Evolutionary conservation across 2,113 vertebrate species (phyloP).

Genomic region (Anarhynchus alexandrinus): DNA sequence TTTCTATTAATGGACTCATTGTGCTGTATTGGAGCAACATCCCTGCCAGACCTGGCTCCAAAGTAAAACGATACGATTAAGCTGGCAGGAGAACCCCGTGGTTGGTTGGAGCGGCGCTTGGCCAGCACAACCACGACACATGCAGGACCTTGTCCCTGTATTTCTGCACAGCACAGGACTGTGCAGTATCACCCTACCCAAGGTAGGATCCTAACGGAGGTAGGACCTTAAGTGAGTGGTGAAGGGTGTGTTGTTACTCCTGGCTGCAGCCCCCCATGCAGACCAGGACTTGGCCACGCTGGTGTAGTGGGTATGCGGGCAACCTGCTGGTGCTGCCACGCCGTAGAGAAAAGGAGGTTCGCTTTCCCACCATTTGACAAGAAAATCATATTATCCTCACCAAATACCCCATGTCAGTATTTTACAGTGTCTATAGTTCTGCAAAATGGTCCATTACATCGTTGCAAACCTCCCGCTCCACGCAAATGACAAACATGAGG

Average conservation of each 20-base stretch:
- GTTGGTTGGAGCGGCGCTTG: background rate
- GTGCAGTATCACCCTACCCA: background rate
- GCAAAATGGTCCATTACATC: background rate
- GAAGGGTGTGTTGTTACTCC: background rate
- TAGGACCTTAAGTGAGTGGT: accelerated
- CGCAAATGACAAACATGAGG: background rate
- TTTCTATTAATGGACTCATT: background rate
- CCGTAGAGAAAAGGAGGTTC: background rate
- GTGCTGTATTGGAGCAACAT: background rate
- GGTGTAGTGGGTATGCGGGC: background rate
- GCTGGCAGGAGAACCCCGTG: background rate
- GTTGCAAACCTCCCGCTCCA: background rate
- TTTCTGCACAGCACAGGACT: background rate
- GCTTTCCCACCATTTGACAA: background rate
- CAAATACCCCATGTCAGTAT: background rate
- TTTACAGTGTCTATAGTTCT: background rate
- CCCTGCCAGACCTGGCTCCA: background rate
- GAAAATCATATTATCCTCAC: background rate
- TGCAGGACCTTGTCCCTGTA: background rate
- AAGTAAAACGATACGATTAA: background rate
- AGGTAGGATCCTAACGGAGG: background rate
- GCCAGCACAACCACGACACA: background rate
- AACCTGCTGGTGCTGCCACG: background rate
- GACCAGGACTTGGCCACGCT: background rate
- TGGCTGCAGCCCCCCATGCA: accelerated